phyloP scores from a whole-genome alignment of 23 tunicate genomes.

The Halocynthia roretzi region DNA sequence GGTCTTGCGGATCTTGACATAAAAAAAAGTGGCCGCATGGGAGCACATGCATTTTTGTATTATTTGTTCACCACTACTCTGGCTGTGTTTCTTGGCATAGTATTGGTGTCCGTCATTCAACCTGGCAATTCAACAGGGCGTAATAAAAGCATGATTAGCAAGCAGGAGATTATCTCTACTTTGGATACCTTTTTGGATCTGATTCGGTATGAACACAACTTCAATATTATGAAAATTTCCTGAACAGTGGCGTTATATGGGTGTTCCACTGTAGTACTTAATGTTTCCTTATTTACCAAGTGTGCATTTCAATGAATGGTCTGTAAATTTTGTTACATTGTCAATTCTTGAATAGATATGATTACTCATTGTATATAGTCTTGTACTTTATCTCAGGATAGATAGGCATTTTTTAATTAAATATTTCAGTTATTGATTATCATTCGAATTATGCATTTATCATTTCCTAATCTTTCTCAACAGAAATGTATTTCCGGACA shows the following conservation, averaged over 20 bases:
- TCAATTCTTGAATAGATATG: too few species aligned
- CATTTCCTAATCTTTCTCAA: not conserved
- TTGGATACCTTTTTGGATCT: conserved; percentile 83
- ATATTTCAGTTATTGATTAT: not conserved
- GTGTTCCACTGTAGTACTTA: too few species aligned
- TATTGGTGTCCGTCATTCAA: conserved; percentile 54
- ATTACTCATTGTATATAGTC: too few species aligned
- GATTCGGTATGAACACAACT: conserved; percentile 33
- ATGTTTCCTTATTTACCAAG: too few species aligned
- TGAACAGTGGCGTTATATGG: too few species aligned
- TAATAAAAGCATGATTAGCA: not conserved
- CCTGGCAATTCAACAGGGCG: conserved; percentile 35
- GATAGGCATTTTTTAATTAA: too few species aligned
- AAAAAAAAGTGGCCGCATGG: conserved; percentile 69
- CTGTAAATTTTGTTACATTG: too few species aligned
- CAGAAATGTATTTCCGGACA: conserved; percentile 73
- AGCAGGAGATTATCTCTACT: conserved; percentile 40
- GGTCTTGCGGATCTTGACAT: conserved; percentile 76
- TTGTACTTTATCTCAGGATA: too few species aligned
- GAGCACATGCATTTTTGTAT: conserved; percentile 65
- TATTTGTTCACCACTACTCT: conserved; percentile 75
- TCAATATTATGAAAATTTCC: too few species aligned
- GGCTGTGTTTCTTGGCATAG: conserved; percentile 73
- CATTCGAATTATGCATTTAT: not conserved
- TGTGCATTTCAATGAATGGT: too few species aligned